Evolutionary conservation across 2,888 invertebrate species (phyloP).

Genomic region (Athripsodes cinereus): DNA sequence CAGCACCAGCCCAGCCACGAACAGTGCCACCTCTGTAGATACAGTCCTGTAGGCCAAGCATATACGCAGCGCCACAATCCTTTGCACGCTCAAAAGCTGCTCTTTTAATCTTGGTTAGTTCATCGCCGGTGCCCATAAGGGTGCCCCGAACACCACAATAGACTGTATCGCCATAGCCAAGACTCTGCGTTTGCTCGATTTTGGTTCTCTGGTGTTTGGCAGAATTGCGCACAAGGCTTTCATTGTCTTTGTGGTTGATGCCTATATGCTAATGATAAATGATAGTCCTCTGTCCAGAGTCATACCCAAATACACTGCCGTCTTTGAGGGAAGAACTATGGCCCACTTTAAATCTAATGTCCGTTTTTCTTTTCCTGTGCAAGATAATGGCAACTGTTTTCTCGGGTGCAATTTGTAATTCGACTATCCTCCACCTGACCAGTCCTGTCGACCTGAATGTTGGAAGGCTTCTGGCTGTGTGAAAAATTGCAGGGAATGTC

Average conservation of each 20-base stretch:
- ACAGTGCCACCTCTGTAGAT: not conserved
- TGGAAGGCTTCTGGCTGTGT: too few species aligned
- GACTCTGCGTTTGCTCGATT: conserved; percentile 4
- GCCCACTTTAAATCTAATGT: not conserved
- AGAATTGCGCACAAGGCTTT: not conserved
- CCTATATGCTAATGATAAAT: not conserved
- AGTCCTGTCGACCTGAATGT: too few species aligned
- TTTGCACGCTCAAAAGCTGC: not conserved
- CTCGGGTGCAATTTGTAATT: too few species aligned
- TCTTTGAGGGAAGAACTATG: too few species aligned
- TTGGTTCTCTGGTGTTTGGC: conserved; percentile 8
- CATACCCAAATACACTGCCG: conserved; percentile 10
- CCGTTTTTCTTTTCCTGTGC: not conserved
- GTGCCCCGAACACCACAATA: not conserved
- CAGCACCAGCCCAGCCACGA: not conserved
- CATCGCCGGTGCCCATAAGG: too few species aligned
- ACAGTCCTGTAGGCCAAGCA: conserved; percentile 1
- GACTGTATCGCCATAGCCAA: conserved; percentile 5
- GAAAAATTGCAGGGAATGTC: too few species aligned
- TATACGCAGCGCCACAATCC: conserved; percentile 1
- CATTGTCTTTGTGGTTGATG: not conserved
- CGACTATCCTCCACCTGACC: too few species aligned
- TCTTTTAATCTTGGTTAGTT: conserved; percentile 6
- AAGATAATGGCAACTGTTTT: not conserved
- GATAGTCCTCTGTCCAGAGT: conserved; percentile 2